phyloP scores from a whole-genome alignment of 2,888 invertebrate species.

The Athalia rosae region DNA sequence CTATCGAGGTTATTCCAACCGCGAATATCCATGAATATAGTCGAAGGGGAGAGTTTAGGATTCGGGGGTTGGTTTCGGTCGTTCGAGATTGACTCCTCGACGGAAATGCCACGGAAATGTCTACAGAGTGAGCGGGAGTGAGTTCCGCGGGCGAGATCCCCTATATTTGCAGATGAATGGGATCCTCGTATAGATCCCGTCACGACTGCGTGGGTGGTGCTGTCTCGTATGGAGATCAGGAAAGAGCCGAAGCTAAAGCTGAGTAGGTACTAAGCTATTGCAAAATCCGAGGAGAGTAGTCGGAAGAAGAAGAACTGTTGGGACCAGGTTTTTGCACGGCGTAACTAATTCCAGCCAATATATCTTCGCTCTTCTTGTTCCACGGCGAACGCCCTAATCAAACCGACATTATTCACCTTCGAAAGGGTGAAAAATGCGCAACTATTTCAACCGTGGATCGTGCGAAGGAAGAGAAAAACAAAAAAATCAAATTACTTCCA shows the following conservation, averaged over 20 bases:
- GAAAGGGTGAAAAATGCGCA: too few species aligned
- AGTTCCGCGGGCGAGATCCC: neutral
- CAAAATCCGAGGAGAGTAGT: neutral
- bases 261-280: conserved; percentile 10
- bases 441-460: too few species aligned
- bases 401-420: too few species aligned
- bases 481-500: too few species aligned
- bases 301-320: conserved; percentile 5
- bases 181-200: conserved; percentile 28
- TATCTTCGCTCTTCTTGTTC: neutral
- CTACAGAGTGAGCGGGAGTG: neutral
- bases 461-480: too few species aligned
- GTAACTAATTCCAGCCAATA: conserved; percentile 7
- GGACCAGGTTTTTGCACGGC: conserved; percentile 1
- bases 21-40: neutral
- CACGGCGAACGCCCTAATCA: too few species aligned
- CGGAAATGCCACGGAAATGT: conserved; percentile 14
- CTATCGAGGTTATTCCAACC: conserved; percentile 28
- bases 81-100: conserved; percentile 24
- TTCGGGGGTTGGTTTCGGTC: neutral
- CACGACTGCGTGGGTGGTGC: conserved; percentile 28
- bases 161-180: conserved; percentile 41
- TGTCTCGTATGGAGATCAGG: conserved; percentile 36
- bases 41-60: neutral
- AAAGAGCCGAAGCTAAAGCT: neutral